Evolutionary conservation across 2,888 invertebrate genomes (phyloP).

Genomic region (Baronia brevicornis): DNA sequence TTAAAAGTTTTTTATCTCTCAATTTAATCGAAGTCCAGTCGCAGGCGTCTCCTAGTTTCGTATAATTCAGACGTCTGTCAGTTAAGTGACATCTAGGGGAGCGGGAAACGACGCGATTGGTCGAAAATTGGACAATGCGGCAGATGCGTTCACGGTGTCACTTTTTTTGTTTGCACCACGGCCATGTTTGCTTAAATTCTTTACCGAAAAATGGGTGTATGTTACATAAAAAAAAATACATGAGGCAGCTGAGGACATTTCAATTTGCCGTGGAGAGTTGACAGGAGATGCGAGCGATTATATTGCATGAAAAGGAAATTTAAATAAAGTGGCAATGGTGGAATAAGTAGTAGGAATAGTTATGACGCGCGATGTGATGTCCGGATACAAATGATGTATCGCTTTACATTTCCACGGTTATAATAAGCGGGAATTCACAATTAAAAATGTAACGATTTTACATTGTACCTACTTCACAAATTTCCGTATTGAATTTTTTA

Average conservation of each 20-base stretch:
- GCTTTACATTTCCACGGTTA: conserved; percentile 31
- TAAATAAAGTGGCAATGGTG: conserved; percentile 12
- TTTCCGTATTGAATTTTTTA: too few species aligned
- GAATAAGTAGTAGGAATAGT: conserved; percentile 14
- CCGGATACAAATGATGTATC: conserved; percentile 41
- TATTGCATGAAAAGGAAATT: conserved; percentile 15
- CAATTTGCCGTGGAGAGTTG: conserved; percentile 51
- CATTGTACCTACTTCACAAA: too few species aligned
- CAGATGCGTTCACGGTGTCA: conserved; percentile 57
- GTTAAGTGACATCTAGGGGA: conserved; percentile 71
- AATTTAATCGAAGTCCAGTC: too few species aligned
- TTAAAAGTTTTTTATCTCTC: too few species aligned
- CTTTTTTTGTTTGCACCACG: conserved; percentile 46
- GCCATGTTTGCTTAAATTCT: conserved; percentile 65
- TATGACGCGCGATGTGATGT: conserved; percentile 14
- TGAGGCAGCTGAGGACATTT: conserved; percentile 51
- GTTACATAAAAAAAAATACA: conserved; percentile 25
- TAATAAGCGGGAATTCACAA: conserved; percentile 29
- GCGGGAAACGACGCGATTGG: conserved; percentile 60
- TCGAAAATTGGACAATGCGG: conserved; percentile 66
- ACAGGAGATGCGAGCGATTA: conserved; percentile 47
- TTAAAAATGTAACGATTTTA: too few species aligned
- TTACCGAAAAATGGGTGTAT: conserved; percentile 31
- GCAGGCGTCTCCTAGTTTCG: not conserved
- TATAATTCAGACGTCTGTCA: conserved; percentile 39